Base-by-base conservation (phyloP, 2,888 invertebrate species). In the Gisinianus flammeolus region DNA sequence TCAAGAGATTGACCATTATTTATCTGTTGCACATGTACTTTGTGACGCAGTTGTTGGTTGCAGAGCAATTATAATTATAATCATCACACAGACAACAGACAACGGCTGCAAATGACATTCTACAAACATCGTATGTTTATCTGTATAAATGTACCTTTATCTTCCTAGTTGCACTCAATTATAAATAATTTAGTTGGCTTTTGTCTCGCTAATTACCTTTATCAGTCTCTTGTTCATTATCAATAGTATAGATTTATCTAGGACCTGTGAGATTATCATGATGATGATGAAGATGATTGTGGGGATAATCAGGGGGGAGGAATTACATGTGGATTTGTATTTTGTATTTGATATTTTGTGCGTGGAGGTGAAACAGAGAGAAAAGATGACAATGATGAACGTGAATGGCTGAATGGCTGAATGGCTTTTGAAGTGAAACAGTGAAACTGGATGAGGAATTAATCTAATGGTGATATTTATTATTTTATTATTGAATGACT, bases 401-500 rank as follows among this genome's bases (percentile, higher is more conserved):
- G n/a, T n/a, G n/a, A n/a, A n/a, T n/a, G n/a, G n/a, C n/a, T n/a
- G n/a, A n/a, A n/a, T n/a, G n/a, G n/a, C n/a, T n/a, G n/a, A n/a
- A n/a, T n/a, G n/a, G n/a, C n/a, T n/a, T n/a, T n/a, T n/a, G n/a
- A n/a, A n/a, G n/a, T n/a, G n/a, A n/a, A n/a, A n/a, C n/a, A n/a
- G n/a, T 35, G 35, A 35, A 44, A 70, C 44, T 44, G 70, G 22
- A 28, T 24, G 28, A 31, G 28, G 54, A 22, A 72, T 6, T 31
- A 56, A 62, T 2, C 24, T 62, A 62, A 62, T 62, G 56, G 22
- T n/a, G 56, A 58, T 12, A 62, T 28, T 62, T 12, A 26, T 62
- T 4, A 24, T 62, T 62, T 62, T 62, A 24, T 70, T 54, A 33
- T 76, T 69, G 68, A 30, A 76, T 76, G 76, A 76, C 76, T 76